Conservation (phyloP, 2,888 invertebrate genomes). For the Himalopsyche kuldschensis region DNA sequence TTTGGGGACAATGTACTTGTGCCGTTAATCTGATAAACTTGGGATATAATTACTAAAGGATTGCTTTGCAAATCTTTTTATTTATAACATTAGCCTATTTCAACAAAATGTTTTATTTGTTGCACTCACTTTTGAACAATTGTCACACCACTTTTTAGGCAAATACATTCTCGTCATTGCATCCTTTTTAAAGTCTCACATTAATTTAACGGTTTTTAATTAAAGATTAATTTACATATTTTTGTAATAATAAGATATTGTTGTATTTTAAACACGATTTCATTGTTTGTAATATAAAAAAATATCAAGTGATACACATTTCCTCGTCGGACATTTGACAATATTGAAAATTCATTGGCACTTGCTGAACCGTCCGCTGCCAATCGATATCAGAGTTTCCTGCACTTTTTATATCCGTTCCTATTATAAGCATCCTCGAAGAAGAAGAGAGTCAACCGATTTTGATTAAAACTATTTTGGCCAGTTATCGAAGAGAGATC, state of each 20-base stretch:
- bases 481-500: not conserved
- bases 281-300: constrained; percentile 14
- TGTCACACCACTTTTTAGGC: constrained; percentile 14
- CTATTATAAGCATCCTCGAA: not conserved
- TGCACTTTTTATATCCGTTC: not conserved
- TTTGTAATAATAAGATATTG: constrained; percentile 12
- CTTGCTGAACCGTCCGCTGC: constrained; percentile 9
- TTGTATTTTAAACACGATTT: constrained; percentile 15
- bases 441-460: not conserved
- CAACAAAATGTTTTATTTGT: not conserved
- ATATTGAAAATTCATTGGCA: constrained; percentile 19
- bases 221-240: constrained; percentile 16
- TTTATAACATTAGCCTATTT: not conserved
- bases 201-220: constrained; percentile 14
- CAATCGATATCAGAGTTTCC: not conserved
- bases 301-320: constrained; percentile 10
- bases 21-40: constrained; percentile 15
- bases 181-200: constrained; percentile 12
- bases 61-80: constrained; percentile 8
- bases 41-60: constrained; percentile 8
- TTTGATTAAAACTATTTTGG: not conserved
- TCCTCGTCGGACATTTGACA: not conserved
- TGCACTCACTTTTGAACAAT: constrained; percentile 12
- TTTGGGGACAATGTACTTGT: constrained; percentile 16
- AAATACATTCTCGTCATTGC: constrained; percentile 10